Conservation (phyloP, 2,888 invertebrate species). For the Eumacrocentrus americanus region DNA sequence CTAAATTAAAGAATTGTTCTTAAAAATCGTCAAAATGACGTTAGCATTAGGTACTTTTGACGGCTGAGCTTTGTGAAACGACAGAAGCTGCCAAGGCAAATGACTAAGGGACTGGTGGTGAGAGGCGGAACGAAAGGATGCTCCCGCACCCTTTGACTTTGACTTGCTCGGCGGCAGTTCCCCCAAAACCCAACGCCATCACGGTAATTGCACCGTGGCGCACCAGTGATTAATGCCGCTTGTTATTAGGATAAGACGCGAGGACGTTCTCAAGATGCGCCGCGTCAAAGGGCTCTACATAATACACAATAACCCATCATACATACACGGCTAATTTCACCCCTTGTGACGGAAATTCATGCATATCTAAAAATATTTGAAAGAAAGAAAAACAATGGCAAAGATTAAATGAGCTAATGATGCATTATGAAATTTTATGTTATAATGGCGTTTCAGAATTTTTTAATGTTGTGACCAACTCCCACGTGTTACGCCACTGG, state of each 20-base stretch:
- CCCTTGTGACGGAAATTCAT: not conserved
- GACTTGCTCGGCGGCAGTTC: slow-evolving; percentile 31
- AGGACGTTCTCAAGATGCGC: slow-evolving; percentile 45
- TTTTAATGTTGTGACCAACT: slow-evolving; percentile 6
- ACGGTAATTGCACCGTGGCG: slow-evolving; percentile 50
- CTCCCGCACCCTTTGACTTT: slow-evolving; percentile 41
- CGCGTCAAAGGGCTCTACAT: slow-evolving; percentile 42
- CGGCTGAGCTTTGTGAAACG: slow-evolving; percentile 1
- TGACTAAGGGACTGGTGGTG: slow-evolving; percentile 16
- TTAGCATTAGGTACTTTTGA: not conserved
- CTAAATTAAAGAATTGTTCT: no score
- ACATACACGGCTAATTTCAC: not conserved
- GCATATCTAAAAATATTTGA: not conserved
- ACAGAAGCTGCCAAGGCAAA: slow-evolving; percentile 9
- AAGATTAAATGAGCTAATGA: no score
- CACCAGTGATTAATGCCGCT: slow-evolving; percentile 53
- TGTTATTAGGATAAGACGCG: slow-evolving; percentile 51
- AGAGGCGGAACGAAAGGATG: slow-evolving; percentile 19
- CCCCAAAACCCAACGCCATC: slow-evolving; percentile 45
- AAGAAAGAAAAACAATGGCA: no score
- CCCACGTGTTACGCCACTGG: slow-evolving; percentile 29
- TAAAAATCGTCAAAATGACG: not conserved
- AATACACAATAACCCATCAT: not conserved
- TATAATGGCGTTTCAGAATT: not conserved
- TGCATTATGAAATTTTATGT: no score